Evolutionary conservation across 2,113 vertebrate genomes (phyloP).

Genomic region (Lonchura striata): DNA sequence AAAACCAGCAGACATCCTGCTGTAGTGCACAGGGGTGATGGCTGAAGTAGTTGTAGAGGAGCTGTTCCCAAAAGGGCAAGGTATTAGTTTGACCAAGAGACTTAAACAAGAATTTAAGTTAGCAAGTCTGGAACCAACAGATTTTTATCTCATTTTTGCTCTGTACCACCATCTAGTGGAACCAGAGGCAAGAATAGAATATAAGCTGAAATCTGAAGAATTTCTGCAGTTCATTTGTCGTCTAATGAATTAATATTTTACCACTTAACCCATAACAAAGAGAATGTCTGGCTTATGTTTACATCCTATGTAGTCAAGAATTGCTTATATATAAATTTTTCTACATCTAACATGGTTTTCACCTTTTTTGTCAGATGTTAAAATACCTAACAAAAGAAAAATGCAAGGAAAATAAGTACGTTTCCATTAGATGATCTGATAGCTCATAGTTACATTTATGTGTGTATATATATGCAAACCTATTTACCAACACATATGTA

Average conservation of each 20-base stretch:
- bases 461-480: not conserved
- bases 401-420: not conserved
- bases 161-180: constrained; percentile 28
- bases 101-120: not conserved
- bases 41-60: not conserved
- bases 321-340: not conserved
- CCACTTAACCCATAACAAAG: not conserved
- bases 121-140: not conserved
- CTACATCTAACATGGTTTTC: not conserved
- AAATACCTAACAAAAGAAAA: not conserved
- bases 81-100: not conserved
- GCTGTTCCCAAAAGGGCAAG: not conserved
- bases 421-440: not conserved
- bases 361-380: not conserved
- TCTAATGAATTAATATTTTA: not conserved
- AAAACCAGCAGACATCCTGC: not conserved
- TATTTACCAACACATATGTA: not conserved
- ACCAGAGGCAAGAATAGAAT: not conserved
- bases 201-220: not conserved
- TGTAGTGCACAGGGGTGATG: not conserved
- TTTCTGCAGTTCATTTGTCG: not conserved
- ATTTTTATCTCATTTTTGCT: not conserved
- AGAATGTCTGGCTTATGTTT: not conserved
- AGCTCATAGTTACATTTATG: not conserved
- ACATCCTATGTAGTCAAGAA: not conserved